Base-by-base conservation (phyloP, 2,888 invertebrate species). In the Tuberolachnus salignus region DNA sequence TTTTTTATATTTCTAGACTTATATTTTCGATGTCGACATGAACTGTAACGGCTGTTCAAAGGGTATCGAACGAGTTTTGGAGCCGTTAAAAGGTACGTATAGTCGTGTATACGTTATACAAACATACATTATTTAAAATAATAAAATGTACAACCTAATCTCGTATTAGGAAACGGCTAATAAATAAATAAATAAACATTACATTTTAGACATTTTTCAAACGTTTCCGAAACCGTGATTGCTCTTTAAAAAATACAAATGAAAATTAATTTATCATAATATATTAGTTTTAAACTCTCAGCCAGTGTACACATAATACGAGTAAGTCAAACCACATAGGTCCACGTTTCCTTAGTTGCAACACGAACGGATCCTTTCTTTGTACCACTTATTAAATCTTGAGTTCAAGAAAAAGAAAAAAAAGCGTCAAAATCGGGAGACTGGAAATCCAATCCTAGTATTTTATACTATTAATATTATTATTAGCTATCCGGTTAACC, bases 11-110 rank as follows among this genome's bases (percentile, higher is more conserved):
- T 26, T 67, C 26, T n/a, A 69, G 67, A 69, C 67, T 0, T 69
- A 69, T 11, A 51, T 69, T 51, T 69, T 69, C n/a, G 67, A 69
- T 53, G 67, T 69, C 10, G 26, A 69, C 34, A 69, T 69, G 67
- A 69, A 26, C 34, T 69, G 67, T 34, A 26, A 69, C 16, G 67
- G 67, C 42, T 69, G 67, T 51, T 69, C 53, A 34, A 69, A 69
- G n/a, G 34, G 67, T 0, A 69, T 69, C 26, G 67, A 69, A 51
- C 26, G 23, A 53, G 67, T 51, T n/a, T 53, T 69, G 51, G 67
- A 51, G 51, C 67, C 67, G 26, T 69, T 69, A 53, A 69, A 69
- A 69, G 67, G 67, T 69, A 69, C 1, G 3, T 42, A 26, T 10
- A 34, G 3, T 3, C 6, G 6, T 34, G 3, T 34, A 34, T 34